Evolutionary conservation across 2,888 invertebrate species (phyloP).

Genomic region (Microctonus brassicae): DNA sequence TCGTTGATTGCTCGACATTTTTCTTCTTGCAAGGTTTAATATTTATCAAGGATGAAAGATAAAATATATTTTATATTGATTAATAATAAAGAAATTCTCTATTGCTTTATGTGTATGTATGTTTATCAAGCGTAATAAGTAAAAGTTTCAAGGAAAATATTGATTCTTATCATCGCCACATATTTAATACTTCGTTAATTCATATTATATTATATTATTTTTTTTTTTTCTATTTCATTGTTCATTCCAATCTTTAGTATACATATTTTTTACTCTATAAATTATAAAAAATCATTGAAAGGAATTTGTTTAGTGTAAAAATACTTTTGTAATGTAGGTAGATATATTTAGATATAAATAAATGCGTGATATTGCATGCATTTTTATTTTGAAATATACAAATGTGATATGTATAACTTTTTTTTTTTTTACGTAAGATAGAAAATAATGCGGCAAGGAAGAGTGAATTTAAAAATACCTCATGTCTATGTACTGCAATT

Average conservation of each 20-base stretch:
- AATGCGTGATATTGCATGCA: slow-evolving; percentile 28
- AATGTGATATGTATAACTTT: slow-evolving; percentile 24
- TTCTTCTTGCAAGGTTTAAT: slow-evolving; percentile 57
- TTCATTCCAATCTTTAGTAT: background rate
- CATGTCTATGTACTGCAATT: slow-evolving; percentile 10
- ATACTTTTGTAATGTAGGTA: background rate
- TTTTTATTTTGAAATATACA: slow-evolving; percentile 37
- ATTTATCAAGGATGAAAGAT: slow-evolving; percentile 58
- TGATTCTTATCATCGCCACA: background rate
- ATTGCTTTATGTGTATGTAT: slow-evolving; percentile 15
- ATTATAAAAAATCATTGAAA: background rate
- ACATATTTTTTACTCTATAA: background rate
- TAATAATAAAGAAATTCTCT: slow-evolving; percentile 45
- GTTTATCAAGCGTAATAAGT: background rate
- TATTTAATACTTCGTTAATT: background rate
- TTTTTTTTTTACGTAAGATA: slow-evolving; percentile 47
- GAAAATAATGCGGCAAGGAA: slow-evolving; percentile 44
- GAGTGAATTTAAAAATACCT: slow-evolving; percentile 45
- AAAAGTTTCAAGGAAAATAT: slow-evolving; percentile 15
- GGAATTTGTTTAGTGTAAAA: background rate
- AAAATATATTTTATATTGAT: slow-evolving; percentile 44
- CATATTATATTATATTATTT: background rate
- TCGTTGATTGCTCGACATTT: slow-evolving; percentile 59
- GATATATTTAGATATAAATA: slow-evolving; percentile 2
- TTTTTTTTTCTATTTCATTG: background rate